Base-by-base conservation (phyloP, 2,888 invertebrate species). In the Endotricha flammealis region DNA sequence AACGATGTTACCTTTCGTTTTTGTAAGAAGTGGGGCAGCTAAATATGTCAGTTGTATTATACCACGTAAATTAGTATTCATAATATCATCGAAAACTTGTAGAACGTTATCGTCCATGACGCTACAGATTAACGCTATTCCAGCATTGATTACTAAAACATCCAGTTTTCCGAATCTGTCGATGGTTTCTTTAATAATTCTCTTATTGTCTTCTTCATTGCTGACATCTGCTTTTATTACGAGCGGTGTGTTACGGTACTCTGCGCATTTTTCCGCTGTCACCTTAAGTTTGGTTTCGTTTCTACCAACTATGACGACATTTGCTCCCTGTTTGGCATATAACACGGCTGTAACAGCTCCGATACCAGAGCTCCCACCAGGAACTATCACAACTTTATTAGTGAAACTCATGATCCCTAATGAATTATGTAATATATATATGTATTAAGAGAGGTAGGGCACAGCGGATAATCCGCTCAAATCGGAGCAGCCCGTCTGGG, bases 131-230 rank as follows among this genome's bases (percentile, higher is more conserved):
- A 16, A 29, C 0, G 25, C 10, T 2, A 48, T 40, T 0, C 46
- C 57, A 2, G 55, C 57, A 12, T 56, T 57, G 38, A 56, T 58
- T 1, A 58, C 42, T 4, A 56, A 40, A 0, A 60, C 37, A 32
- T 58, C 55, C 3, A 60, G 16, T 42, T 51, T 51, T 0, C 52
- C 53, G 30, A 47, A 57, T 4, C 37, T 32, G 0, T 41, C 36
- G 3, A 59, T 10, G 0, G 53, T 53, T 12, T 48, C 40, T 5
- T 42, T 41, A 6, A 57, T 30, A 17, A 57, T 46, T 12, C 36
- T 38, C 9, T 38, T 38, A 1, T 24, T 36, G 25, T 47, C 41
- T 0, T 50, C 41, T 8, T 50, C 47, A 7, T 45, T 43, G 3
- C 48, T 28, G n/a, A 57, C 39, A 25, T 57, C 53, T 1, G 44